These are phyloP conservation scores for Ramazzottius varieornatus DNA, from an alignment of 2,888 invertebrate genomes.

Conservation along the genomic window DNA sequence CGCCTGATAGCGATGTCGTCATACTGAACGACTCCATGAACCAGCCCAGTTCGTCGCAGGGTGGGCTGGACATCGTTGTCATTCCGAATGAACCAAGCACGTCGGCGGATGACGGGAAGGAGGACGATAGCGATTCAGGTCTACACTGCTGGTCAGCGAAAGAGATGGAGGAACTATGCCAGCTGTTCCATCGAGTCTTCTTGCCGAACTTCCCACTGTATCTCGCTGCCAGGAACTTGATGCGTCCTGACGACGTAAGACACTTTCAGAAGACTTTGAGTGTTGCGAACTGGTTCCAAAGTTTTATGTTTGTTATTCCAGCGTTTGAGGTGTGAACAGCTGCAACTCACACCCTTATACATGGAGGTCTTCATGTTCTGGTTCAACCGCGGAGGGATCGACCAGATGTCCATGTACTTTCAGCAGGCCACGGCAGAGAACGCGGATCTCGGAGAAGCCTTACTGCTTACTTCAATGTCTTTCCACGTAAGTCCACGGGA, in stretches of 20 bases:
- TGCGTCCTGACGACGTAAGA: too few relatives aligned
- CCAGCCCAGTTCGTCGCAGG: too few relatives aligned
- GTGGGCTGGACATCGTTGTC: neutral
- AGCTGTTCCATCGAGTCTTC: neutral
- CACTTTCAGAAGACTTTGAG: too few relatives aligned
- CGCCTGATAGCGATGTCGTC: too few relatives aligned
- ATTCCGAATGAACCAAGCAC: too few relatives aligned
- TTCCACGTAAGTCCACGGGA: neutral
- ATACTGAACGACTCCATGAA: too few relatives aligned
- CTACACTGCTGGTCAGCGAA: neutral
- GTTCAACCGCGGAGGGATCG: neutral
- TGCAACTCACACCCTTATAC: too few relatives aligned
- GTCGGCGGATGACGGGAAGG: too few relatives aligned
- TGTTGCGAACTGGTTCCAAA: too few relatives aligned
- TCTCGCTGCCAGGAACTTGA: neutral
- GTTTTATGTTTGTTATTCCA: neutral
- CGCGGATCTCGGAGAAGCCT: neutral
- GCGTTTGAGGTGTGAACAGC: neutral
- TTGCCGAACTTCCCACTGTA: neutral
- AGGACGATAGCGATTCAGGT: too few relatives aligned
- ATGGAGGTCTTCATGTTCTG: neutral
- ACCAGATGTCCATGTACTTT: neutral
- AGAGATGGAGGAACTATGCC: neutral
- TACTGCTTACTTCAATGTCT: neutral
- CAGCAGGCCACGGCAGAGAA: neutral